phyloP scores from a whole-genome alignment of 2,797 vertebrate species.

The Mastacembelus armatus region DNA sequence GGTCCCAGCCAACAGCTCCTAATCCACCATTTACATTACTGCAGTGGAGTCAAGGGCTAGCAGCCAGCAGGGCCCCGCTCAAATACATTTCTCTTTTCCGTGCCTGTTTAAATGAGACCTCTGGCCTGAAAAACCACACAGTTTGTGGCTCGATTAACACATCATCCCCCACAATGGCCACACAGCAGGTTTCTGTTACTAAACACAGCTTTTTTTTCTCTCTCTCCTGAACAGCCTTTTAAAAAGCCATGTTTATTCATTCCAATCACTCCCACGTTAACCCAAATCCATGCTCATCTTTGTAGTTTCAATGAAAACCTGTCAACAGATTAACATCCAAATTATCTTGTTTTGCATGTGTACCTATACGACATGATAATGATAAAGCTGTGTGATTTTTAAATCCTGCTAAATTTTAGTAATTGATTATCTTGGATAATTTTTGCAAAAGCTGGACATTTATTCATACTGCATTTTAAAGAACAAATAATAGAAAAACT shows the following conservation, averaged over 20 bases:
- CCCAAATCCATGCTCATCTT: constrained; percentile 71
- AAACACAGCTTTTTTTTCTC: constrained; percentile 55
- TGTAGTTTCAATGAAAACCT: constrained; percentile 69
- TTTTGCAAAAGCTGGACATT: constrained; percentile 32
- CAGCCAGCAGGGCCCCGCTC: constrained; percentile 75
- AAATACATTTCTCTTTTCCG: constrained; percentile 80
- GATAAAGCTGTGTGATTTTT: constrained; percentile 20
- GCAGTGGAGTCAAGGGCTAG: constrained; percentile 81
- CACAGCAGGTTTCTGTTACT: constrained; percentile 82
- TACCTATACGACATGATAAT: constrained; percentile 16
- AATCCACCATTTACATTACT: constrained; percentile 86
- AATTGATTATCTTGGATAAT: constrained; percentile 66
- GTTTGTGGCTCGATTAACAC: constrained; percentile 85
- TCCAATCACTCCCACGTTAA: constrained; percentile 74
- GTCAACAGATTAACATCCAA: constrained; percentile 62
- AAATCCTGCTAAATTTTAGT: constrained; percentile 20
- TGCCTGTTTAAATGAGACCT: constrained; percentile 80
- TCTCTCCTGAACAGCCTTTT: constrained; percentile 53
- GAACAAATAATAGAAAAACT: constrained; percentile 11
- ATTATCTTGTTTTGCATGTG: constrained; percentile 48
- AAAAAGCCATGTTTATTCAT: constrained; percentile 79
- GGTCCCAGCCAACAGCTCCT: constrained; percentile 77
- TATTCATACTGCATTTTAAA: constrained; percentile 7
- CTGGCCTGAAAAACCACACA: constrained; percentile 78
- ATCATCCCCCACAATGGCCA: constrained; percentile 81